Evolutionary conservation across 2,797 vertebrate species (phyloP).

Genomic region (Decapterus maruadsi): DNA sequence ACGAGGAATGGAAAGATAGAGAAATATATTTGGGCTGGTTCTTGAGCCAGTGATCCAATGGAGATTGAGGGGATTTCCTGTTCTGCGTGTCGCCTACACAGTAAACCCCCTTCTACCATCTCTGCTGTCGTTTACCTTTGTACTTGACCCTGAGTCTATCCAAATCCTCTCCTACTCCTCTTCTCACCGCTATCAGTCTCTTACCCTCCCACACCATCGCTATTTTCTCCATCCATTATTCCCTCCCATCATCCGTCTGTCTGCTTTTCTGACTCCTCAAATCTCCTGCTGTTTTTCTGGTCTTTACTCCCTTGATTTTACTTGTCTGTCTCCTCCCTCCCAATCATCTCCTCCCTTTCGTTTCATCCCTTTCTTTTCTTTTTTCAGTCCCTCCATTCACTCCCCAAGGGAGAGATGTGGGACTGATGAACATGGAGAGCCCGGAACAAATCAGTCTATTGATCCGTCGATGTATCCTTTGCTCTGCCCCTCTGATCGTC

Average conservation of each 20-base stretch:
- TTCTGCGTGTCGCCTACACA: conserved; percentile 37
- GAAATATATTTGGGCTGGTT: conserved; percentile 45
- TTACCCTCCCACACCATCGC: conserved; percentile 45
- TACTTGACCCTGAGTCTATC: conserved; percentile 61
- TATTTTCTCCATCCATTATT: conserved; percentile 44
- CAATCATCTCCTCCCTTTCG: conserved; percentile 27
- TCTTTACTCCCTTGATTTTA: conserved; percentile 52
- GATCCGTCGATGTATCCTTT: conserved; percentile 76
- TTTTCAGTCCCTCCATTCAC: conserved; percentile 40
- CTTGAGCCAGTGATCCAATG: conserved; percentile 51
- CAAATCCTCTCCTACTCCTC: conserved; percentile 53
- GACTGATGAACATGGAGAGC: conserved; percentile 76
- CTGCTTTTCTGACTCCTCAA: conserved; percentile 43
- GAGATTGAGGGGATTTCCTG: conserved; percentile 59
- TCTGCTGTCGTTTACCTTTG: conserved; percentile 51
- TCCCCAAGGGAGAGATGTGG: conserved; percentile 58
- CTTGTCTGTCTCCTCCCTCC: conserved; percentile 48
- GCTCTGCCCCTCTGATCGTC: conserved; percentile 78
- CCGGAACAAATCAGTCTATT: conserved; percentile 82
- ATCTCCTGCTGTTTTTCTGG: conserved; percentile 45
- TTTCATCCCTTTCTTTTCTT: conserved; percentile 16
- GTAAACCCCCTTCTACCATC: conserved; percentile 27
- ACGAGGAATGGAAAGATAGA: neutral
- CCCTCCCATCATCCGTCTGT: conserved; percentile 46
- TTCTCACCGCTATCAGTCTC: conserved; percentile 27